phyloP scores from a whole-genome alignment of 2,113 vertebrate genomes.

The Carassius auratus region DNA sequence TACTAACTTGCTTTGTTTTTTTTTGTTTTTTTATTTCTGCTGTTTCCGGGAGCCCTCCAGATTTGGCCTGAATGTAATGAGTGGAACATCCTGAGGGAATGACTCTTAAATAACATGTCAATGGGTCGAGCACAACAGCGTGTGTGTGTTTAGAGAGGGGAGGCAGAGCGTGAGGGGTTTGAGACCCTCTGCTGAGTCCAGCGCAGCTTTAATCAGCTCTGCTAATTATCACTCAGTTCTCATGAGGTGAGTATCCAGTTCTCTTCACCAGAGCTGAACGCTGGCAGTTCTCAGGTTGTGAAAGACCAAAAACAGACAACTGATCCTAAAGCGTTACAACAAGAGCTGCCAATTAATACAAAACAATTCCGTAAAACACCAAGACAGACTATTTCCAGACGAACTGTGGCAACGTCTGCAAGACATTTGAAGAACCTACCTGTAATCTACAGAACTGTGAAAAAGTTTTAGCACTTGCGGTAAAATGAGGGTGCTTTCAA shows the following conservation, averaged over 20 bases:
- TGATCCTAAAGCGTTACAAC: not conserved
- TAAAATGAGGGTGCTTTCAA: too few relatives aligned
- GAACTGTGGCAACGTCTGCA: too few relatives aligned
- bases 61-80: conserved; percentile 23
- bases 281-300: conserved; percentile 15
- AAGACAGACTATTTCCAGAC: too few relatives aligned
- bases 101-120: conserved; percentile 37
- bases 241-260: conserved; percentile 56
- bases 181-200: conserved; percentile 40
- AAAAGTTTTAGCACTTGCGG: too few relatives aligned
- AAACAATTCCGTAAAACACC: not conserved
- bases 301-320: conserved; percentile 6
- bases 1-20: not conserved
- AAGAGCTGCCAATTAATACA: not conserved
- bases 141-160: conserved; percentile 5
- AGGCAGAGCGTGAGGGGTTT: conserved; percentile 15
- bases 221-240: conserved; percentile 56
- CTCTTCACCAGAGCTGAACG: conserved; percentile 44
- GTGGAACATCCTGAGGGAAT: conserved; percentile 30
- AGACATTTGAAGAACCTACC: too few relatives aligned
- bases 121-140: not conserved
- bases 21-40: conserved; percentile 1
- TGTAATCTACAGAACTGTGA: too few relatives aligned
- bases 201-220: conserved; percentile 61
- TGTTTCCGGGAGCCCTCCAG: not conserved